phyloP scores from a whole-genome alignment of 2,888 invertebrate genomes.

The Antitype chi region DNA sequence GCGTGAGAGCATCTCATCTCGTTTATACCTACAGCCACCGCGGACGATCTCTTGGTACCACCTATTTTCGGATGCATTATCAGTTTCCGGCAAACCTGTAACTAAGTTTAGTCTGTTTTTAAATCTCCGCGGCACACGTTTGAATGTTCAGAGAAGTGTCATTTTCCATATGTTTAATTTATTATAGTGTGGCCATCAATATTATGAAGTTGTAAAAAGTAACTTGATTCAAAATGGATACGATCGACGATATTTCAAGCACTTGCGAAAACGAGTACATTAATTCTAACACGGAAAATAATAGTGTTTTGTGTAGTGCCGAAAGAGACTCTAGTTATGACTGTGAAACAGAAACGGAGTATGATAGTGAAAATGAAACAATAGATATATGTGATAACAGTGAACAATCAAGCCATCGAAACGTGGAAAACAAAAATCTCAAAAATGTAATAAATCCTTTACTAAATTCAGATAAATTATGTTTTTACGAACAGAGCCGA shows the following conservation, averaged over 20 bases:
- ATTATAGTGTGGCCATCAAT: conserved; percentile 3
- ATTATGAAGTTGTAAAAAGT: conserved; percentile 49
- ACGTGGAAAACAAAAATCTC: conserved; percentile 67
- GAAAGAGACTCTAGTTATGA: conserved; percentile 75
- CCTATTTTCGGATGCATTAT: conserved; percentile 90
- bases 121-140: conserved; percentile 57
- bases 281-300: conserved; percentile 63
- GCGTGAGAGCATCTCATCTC: conserved; percentile 80
- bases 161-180: conserved; percentile 5
- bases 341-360: conserved; percentile 82
- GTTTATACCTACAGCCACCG: conserved; percentile 85
- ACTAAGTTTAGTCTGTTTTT: conserved; percentile 73
- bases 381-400: conserved; percentile 88
- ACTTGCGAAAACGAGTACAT: conserved; percentile 83
- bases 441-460: conserved; percentile 70
- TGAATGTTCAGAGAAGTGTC: conserved; percentile 53
- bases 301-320: conserved; percentile 65
- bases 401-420: conserved; percentile 72
- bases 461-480: conserved; percentile 73
- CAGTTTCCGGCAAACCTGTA: conserved; percentile 76
- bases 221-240: conserved; percentile 74
- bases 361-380: conserved; percentile 88
- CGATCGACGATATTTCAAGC: conserved; percentile 84
- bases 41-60: conserved; percentile 79
- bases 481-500: conserved; percentile 76